Evolutionary conservation across 2,888 invertebrate species (phyloP).

Genomic region (Plusia festucae): DNA sequence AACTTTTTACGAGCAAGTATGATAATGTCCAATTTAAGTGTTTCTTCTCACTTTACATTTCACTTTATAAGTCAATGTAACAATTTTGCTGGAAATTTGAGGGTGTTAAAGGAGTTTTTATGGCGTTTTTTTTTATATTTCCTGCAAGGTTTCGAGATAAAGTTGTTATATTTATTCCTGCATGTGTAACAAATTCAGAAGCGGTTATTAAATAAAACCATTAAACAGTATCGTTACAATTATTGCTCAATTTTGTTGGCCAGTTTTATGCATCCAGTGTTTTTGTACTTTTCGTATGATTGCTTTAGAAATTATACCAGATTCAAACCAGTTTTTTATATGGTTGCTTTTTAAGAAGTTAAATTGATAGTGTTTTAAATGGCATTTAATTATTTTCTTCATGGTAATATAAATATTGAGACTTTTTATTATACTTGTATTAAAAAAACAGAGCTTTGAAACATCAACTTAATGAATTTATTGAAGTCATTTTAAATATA

Average conservation of each 20-base stretch:
- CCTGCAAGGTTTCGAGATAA: neutral
- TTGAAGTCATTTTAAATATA: too few relatives aligned
- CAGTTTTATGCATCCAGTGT: neutral
- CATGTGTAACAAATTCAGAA: neutral
- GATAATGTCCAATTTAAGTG: slow-evolving; percentile 36
- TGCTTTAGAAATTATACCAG: neutral
- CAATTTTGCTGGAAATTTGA: slow-evolving; percentile 20
- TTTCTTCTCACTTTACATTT: slow-evolving; percentile 42
- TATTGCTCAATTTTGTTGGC: slow-evolving; percentile 2
- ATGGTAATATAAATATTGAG: too few relatives aligned
- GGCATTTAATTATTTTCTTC: too few relatives aligned
- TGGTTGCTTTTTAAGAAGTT: too few relatives aligned
- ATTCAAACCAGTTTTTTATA: too few relatives aligned
- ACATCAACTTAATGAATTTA: too few relatives aligned
- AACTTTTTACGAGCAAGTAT: slow-evolving; percentile 41
- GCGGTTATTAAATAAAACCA: neutral
- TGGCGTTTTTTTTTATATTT: neutral
- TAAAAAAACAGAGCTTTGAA: too few relatives aligned
- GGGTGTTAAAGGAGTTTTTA: neutral
- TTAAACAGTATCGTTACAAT: neutral
- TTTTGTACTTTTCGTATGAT: neutral
- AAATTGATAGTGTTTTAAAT: too few relatives aligned
- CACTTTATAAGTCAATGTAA: slow-evolving; percentile 23
- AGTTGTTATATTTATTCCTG: neutral
- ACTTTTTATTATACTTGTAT: too few relatives aligned